Evolutionary conservation across 2,113 vertebrate genomes (phyloP).

Genomic region (Peucedramus taeniatus): DNA sequence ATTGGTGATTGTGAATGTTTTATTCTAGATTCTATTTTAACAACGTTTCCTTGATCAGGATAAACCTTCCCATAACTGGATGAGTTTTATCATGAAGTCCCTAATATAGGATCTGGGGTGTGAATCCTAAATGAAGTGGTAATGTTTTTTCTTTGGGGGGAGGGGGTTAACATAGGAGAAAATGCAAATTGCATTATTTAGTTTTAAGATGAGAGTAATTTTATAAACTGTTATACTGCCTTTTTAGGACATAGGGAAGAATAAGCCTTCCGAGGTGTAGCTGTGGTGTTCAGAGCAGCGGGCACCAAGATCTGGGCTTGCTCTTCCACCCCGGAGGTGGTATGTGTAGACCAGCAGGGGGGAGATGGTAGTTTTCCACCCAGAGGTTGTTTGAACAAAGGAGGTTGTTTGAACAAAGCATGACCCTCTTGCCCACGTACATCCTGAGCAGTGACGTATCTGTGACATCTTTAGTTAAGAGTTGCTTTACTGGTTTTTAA

Average conservation of each 20-base stretch:
- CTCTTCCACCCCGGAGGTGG: neutral
- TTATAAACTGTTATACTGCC: neutral
- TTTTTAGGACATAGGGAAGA: neutral
- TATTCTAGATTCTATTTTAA: slow-evolving; percentile 46
- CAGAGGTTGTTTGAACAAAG: neutral
- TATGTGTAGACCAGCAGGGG: neutral
- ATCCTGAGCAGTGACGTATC: neutral
- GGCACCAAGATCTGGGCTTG: neutral
- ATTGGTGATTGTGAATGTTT: slow-evolving; percentile 42
- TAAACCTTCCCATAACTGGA: neutral
- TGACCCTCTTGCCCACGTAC: neutral
- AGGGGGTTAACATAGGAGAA: neutral
- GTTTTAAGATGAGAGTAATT: neutral
- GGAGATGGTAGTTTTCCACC: neutral
- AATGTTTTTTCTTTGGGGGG: neutral
- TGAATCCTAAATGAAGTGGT: neutral
- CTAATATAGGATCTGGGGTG: neutral
- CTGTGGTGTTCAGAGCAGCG: neutral
- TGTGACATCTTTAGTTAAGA: slow-evolving; percentile 8
- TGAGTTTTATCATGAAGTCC: neutral
- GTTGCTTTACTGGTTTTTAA: slow-evolving; percentile 35
- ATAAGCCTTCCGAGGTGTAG: neutral
- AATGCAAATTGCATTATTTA: neutral
- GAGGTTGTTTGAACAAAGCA: neutral
- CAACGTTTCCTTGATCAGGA: slow-evolving; percentile 3